These are phyloP conservation scores for Tenthredo mesomela DNA, from an alignment of 2,888 invertebrate species.

Conservation along the genomic window DNA sequence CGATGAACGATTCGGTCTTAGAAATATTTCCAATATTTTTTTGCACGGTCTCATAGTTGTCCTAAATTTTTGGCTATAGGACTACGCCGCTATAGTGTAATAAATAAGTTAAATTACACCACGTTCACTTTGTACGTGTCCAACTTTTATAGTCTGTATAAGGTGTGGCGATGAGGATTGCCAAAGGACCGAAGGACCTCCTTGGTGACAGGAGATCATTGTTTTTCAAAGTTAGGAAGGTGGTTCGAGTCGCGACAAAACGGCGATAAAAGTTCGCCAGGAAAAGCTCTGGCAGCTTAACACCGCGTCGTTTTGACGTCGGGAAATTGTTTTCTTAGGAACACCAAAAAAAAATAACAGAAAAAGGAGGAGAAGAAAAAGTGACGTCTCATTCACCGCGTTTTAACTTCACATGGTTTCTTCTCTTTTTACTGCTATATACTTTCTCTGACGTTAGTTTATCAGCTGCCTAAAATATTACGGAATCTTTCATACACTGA, in stretches of 20 bases:
- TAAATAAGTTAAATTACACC: not conserved
- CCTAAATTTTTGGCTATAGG: not conserved
- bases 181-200: not conserved
- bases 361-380: not conserved
- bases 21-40: not conserved
- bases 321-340: slow-evolving; percentile 19
- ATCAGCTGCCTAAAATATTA: not conserved
- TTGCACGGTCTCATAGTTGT: not conserved
- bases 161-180: not conserved
- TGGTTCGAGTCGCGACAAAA: slow-evolving; percentile 11
- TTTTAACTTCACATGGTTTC: not conserved
- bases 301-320: slow-evolving; percentile 19
- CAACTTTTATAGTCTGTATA: not conserved
- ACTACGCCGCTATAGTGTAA: not conserved
- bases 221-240: slow-evolving; percentile 14
- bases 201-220: not conserved
- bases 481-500: not conserved
- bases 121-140: not conserved
- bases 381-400: not conserved
- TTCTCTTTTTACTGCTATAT: not conserved
- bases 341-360: not conserved
- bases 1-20: not conserved
- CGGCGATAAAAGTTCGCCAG: slow-evolving; percentile 26
- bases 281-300: slow-evolving; percentile 18
- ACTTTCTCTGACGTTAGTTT: slow-evolving; percentile 1